Evolutionary conservation across 2,113 vertebrate species (phyloP).

Genomic region (Gallinago undulata): DNA sequence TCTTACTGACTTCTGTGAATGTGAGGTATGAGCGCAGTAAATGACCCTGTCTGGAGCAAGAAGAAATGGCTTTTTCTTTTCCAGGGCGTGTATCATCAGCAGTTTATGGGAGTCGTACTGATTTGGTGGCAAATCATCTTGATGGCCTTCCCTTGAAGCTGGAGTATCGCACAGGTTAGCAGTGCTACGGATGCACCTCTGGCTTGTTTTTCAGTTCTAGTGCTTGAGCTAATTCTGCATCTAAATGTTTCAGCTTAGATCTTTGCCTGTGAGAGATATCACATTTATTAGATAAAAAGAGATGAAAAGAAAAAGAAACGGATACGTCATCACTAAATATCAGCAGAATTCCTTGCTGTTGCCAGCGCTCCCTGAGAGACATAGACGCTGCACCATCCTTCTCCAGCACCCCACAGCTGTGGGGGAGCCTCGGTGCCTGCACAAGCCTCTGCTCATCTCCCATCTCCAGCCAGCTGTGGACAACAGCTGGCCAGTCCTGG

Average conservation of each 20-base stretch:
- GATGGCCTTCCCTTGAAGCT: neutral
- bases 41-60: neutral
- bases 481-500: neutral
- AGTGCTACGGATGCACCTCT: neutral
- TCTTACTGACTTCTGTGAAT: neutral
- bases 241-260: neutral
- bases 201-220: neutral
- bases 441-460: neutral
- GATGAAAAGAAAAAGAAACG: neutral
- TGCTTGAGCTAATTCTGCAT: neutral
- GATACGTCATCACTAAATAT: neutral
- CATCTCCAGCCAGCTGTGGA: neutral
- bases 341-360: neutral
- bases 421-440: fast-evolving
- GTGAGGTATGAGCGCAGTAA: fast-evolving
- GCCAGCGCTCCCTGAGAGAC: neutral
- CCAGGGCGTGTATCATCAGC: neutral
- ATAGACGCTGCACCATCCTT: neutral
- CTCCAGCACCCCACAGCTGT: neutral
- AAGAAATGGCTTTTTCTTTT: neutral
- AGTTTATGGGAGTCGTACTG: neutral
- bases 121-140: neutral
- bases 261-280: neutral
- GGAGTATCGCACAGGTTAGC: neutral
- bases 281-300: neutral